Conservation (phyloP, 2,113 vertebrate genomes). For the Lontra canadensis region DNA sequence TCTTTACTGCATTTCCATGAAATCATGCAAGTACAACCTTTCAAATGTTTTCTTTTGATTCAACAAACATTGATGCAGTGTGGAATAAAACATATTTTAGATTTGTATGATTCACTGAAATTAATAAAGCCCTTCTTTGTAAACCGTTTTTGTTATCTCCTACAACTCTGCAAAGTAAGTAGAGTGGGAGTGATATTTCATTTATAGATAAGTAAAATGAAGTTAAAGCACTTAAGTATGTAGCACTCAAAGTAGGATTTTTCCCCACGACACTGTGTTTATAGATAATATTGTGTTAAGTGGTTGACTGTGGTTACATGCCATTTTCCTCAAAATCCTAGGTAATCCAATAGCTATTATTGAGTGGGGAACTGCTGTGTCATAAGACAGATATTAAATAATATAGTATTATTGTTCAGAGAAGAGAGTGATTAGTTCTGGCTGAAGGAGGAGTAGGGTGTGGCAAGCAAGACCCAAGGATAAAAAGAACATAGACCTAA, state of each 20-base stretch:
- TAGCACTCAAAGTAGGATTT: neutral
- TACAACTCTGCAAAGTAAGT: neutral
- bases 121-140: neutral
- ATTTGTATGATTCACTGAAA: neutral
- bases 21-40: neutral
- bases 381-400: neutral
- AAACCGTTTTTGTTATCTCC: neutral
- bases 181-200: neutral
- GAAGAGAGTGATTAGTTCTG: neutral
- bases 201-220: neutral
- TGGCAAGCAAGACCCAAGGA: neutral
- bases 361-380: neutral
- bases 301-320: neutral
- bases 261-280: neutral
- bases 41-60: neutral
- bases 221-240: neutral
- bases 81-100: conserved; percentile 18
- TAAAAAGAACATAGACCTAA: neutral
- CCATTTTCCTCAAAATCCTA: neutral
- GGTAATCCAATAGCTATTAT: neutral
- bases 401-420: neutral
- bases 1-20: neutral
- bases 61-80: neutral
- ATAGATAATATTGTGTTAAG: neutral
- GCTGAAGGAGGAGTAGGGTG: neutral